Conservation (phyloP, 2,113 vertebrate species). For the Hydrochoerus hydrochaeris region DNA sequence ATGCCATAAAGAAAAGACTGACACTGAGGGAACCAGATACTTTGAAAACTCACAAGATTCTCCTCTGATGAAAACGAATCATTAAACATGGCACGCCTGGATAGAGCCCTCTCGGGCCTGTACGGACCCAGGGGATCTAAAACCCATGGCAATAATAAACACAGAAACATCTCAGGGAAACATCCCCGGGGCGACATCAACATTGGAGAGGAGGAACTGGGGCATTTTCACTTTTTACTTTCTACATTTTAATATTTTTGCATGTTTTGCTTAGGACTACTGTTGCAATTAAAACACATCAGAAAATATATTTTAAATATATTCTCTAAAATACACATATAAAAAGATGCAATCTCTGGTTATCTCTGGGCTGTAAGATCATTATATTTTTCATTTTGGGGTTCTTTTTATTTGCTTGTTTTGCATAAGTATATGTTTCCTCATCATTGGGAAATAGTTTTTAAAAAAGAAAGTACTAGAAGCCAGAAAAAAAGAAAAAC, state of each 20-base stretch:
- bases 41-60: not conserved
- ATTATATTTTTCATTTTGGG: not conserved
- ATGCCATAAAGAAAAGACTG: not conserved
- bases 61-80: not conserved
- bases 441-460: not conserved
- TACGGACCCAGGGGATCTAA: not conserved
- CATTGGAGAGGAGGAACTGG: rapidly evolving
- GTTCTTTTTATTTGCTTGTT: not conserved
- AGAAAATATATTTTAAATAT: not conserved
- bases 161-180: not conserved
- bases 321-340: not conserved
- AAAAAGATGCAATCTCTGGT: not conserved
- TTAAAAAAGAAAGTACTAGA: not conserved
- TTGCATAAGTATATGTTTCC: not conserved
- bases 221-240: not conserved
- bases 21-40: not conserved
- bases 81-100: rapidly evolving
- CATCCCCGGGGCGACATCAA: not conserved
- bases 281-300: not conserved
- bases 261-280: not conserved
- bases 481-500: not conserved
- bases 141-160: not conserved
- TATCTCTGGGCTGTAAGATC: not conserved
- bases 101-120: not conserved
- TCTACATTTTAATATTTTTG: not conserved